Conservation (phyloP, 2,113 vertebrate genomes). For the Recurvirostra avosetta region DNA sequence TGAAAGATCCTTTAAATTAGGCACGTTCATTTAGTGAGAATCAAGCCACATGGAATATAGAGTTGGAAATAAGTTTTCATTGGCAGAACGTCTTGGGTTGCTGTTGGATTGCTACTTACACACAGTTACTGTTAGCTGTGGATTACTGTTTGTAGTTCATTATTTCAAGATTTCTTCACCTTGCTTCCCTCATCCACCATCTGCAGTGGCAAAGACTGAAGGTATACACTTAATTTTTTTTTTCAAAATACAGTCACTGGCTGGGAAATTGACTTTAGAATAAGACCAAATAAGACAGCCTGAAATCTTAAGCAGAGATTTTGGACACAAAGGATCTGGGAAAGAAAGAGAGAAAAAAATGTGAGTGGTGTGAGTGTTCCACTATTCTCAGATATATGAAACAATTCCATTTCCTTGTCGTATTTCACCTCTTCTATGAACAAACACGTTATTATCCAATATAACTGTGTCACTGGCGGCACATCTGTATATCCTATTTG, state of each 20-base stretch:
- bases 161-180: not conserved
- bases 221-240: not conserved
- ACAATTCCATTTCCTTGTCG: not conserved
- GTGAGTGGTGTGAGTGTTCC: not conserved
- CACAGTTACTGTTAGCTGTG: not conserved
- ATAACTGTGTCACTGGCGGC: not conserved
- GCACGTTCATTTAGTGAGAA: not conserved
- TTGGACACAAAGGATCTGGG: not conserved
- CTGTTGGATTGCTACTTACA: not conserved
- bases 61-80: not conserved
- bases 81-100: not conserved
- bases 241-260: not conserved
- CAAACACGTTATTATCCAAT: not conserved
- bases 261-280: not conserved
- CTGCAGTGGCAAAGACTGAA: not conserved
- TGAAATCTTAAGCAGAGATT: not conserved
- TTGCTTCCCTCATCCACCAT: not conserved
- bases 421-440: not conserved
- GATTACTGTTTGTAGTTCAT: not conserved
- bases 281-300: not conserved
- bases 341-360: not conserved
- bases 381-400: not conserved
- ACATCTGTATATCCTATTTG: not conserved
- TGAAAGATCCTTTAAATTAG: not conserved
- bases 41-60: fast-evolving